Percentiles rank a stretch among this genome's conserved stretches.
Evolutionary conservation across 2,113 vertebrate species (phyloP).

Genomic region (Myotis yumanensis): DNA sequence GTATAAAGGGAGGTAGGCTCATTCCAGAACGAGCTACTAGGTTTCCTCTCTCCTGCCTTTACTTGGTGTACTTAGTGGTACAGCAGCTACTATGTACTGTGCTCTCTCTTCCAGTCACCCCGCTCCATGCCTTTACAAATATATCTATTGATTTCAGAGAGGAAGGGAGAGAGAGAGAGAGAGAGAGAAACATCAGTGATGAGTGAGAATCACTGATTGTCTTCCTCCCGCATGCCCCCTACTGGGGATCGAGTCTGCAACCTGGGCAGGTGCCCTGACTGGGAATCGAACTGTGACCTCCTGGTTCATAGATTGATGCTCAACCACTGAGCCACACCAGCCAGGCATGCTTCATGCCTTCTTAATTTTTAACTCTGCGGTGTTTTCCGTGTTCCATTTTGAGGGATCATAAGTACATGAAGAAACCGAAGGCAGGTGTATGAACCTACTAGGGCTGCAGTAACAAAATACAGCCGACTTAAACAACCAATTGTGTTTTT

Average conservation of each 20-base stretch:
- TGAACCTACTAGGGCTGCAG: not conserved
- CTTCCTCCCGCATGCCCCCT: no score
- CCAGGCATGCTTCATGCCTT: not conserved
- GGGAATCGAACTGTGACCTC: no score
- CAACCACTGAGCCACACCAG: no score
- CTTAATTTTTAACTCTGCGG: not conserved
- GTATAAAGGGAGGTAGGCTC: not conserved
- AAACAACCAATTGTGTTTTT: not conserved
- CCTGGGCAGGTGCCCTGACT: no score
- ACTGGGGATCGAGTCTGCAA: no score
- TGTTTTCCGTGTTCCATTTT: not conserved
- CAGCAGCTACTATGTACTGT: not conserved
- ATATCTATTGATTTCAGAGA: no score
- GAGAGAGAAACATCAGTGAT: no score
- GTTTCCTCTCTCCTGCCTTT: not conserved
- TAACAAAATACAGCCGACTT: no score
- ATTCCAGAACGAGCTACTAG: not conserved
- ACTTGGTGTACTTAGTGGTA: not conserved
- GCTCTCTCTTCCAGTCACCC: not conserved
- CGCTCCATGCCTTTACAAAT: not conserved
- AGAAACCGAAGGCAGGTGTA: not conserved
- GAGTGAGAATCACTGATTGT: no score
- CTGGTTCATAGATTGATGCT: no score
- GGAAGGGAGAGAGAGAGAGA: no score
- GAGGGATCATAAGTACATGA: not conserved